Percentiles rank a stretch among this genome's conserved stretches.
phyloP scores from a whole-genome alignment of 2,888 invertebrate species.

The Gortyna flavago region DNA sequence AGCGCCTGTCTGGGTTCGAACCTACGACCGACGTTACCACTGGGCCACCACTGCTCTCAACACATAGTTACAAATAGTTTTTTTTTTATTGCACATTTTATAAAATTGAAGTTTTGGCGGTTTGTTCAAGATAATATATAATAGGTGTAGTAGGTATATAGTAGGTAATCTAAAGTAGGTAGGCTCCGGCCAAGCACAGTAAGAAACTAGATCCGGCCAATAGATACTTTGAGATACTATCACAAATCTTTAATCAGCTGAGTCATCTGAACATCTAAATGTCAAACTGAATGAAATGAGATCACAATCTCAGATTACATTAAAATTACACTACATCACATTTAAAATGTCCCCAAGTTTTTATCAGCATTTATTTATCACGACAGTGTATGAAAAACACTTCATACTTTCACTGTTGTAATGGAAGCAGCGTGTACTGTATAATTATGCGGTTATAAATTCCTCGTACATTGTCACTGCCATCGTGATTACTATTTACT shows the following conservation, averaged over 20 bases:
- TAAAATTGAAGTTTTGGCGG: too few relatives aligned
- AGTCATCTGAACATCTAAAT: constrained; percentile 24
- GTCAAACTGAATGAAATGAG: constrained; percentile 47
- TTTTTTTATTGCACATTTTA: too few relatives aligned
- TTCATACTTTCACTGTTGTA: constrained; percentile 64
- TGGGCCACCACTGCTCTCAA: too few relatives aligned
- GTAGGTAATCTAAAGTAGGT: too few relatives aligned
- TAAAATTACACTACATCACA: constrained; percentile 22
- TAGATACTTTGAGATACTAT: constrained; percentile 5
- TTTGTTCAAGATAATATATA: too few relatives aligned
- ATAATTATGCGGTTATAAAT: constrained; percentile 48
- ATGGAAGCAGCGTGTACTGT: constrained; percentile 36
- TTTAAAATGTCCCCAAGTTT: constrained; percentile 26
- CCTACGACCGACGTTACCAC: too few relatives aligned
- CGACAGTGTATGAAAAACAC: constrained; percentile 38
- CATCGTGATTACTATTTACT: constrained; percentile 1
- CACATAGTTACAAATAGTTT: too few relatives aligned
- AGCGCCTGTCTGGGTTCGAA: too few relatives aligned
- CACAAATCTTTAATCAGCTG: constrained; percentile 5
- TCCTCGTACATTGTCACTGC: constrained; percentile 48
- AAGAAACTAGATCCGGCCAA: neutral
- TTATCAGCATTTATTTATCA: constrained; percentile 30
- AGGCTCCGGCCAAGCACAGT: too few relatives aligned
- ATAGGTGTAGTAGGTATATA: too few relatives aligned
- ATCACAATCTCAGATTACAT: constrained; percentile 47